Evolutionary conservation across 2,888 invertebrate species (phyloP).

Genomic region (Ennomos quercinarius): DNA sequence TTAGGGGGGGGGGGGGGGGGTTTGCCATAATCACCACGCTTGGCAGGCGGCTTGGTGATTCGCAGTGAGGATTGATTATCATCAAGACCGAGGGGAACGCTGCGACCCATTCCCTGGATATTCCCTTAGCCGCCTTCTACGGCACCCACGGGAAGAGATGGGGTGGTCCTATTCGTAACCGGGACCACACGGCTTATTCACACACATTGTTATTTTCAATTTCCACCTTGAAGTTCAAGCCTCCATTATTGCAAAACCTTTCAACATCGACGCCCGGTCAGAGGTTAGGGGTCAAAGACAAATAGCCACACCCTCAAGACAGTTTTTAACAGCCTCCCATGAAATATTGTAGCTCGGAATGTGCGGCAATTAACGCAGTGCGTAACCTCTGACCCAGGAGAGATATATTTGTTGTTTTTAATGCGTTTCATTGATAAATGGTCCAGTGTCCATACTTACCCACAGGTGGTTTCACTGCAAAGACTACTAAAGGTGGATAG

Average conservation of each 20-base stretch:
- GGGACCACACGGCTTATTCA: too few species aligned
- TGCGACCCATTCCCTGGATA: too few species aligned
- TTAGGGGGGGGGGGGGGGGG: too few species aligned
- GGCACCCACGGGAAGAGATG: too few species aligned
- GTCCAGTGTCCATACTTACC: constrained; percentile 5
- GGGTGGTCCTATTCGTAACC: too few species aligned
- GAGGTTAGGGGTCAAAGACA: constrained; percentile 51
- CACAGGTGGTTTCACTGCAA: too few species aligned
- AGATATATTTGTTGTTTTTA: constrained; percentile 63
- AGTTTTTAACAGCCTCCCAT: constrained; percentile 49
- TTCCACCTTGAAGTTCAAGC: background rate
- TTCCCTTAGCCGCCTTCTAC: too few species aligned
- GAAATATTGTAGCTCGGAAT: constrained; percentile 45
- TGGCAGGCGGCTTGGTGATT: too few species aligned
- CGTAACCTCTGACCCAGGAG: constrained; percentile 10
- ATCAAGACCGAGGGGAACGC: too few species aligned
- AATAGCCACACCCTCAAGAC: constrained; percentile 42
- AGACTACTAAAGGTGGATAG: too few species aligned
- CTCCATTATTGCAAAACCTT: constrained; percentile 9
- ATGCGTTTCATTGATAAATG: constrained; percentile 62
- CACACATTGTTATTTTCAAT: background rate
- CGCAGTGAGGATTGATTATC: too few species aligned
- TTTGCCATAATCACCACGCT: too few species aligned
- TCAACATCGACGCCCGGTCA: constrained; percentile 22
- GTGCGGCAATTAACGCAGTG: constrained; percentile 48